Evolutionary conservation across 2,113 vertebrate genomes (phyloP), one percentile per base, ranked within the genome.

Genomic region (Pongo abelii): DNA sequence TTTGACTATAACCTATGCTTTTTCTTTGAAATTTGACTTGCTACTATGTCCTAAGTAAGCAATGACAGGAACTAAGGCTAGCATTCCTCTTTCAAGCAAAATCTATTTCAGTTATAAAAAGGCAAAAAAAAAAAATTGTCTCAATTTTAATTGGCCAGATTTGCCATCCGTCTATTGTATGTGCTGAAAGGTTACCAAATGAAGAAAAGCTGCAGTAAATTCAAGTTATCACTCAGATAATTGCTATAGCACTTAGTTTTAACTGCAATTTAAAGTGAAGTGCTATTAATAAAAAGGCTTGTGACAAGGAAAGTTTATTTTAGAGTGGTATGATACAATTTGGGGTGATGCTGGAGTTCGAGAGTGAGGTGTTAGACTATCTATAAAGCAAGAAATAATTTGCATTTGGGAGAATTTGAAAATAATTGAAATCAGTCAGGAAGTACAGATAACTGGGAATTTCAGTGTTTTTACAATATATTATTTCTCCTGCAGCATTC

Each of bases 1-100:
- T 97, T 97, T 94, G 61, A 52, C 93, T 74, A 2, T 52, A 88
- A 80, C 57, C 89, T 93, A 93, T 79, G 94, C 11, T 48, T 43
- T 12, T 52, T 50, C 92, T 97, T 98, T 96, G 67, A 98, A 97
- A 95, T 94, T 86, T 95, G 85, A 94, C 91, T 93, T 95, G 59
- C 55, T 95, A 93, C 57, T 98, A 83, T 98, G 95, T 98, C 94
- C 59, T 98, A 74, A 98, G 97, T 91, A 98, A 99, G 98, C 96
- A 98, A 87, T 72, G 69, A 43, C 32, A 8, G 10, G 96, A 98
- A 98, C 98, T 98, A 98, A 97, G 94, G 72, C 87, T 96, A 92
- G 89, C 95, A 91, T 43, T 40, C 87, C 77, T 96, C 90, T 93
- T 96, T 69, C 40, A 95, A 75, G 90, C 17, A 89, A 97, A 97